Evolutionary conservation across 2,113 vertebrate genomes (phyloP).

Genomic region (Thomomys bottae): DNA sequence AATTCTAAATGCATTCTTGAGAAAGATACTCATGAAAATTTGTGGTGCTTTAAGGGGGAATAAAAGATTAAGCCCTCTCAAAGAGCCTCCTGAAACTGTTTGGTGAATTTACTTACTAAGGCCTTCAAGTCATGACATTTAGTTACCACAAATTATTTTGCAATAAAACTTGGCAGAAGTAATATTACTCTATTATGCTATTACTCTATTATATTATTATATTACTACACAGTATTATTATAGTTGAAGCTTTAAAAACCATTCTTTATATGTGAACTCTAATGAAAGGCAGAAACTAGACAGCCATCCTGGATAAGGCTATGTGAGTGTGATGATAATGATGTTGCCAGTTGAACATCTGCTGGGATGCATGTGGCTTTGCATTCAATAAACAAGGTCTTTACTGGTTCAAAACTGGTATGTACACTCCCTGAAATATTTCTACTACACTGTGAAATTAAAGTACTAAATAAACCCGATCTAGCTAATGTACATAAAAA

Average conservation of each 20-base stretch:
- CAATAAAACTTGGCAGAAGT: conserved; percentile 24
- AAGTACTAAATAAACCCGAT: not conserved
- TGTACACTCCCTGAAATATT: not conserved
- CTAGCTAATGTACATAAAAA: not conserved
- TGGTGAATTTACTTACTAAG: conserved; percentile 22
- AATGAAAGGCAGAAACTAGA: not conserved
- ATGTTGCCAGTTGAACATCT: no score
- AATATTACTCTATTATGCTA: not conserved
- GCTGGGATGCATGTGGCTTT: not conserved
- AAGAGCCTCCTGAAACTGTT: conserved; percentile 34
- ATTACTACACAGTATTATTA: not conserved
- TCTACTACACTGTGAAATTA: not conserved
- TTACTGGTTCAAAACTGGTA: not conserved
- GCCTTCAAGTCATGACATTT: conserved; percentile 27
- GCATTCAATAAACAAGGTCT: not conserved
- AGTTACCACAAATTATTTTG: conserved; percentile 48
- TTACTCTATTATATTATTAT: no score
- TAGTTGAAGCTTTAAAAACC: not conserved
- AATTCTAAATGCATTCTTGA: not conserved
- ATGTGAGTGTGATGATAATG: no score
- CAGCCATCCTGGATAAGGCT: not conserved
- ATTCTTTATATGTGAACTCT: not conserved
- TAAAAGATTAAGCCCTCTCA: not conserved
- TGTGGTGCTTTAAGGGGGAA: not conserved
- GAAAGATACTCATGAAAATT: conserved; percentile 20